phyloP scores from a whole-genome alignment of 2,113 vertebrate genomes.

The Callionymus lyra region DNA sequence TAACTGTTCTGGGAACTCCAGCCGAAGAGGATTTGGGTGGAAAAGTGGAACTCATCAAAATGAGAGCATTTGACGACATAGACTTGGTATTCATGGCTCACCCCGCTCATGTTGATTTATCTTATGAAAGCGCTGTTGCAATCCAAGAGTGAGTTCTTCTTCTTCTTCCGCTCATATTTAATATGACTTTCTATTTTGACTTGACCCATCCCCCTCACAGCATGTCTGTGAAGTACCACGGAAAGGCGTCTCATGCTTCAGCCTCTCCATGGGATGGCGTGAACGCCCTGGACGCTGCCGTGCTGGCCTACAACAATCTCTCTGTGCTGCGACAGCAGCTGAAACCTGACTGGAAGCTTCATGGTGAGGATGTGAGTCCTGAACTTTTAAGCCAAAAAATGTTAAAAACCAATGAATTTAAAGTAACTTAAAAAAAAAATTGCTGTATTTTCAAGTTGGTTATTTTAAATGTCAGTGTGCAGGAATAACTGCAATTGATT shows the following conservation, averaged over 20 bases:
- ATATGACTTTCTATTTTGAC: background rate
- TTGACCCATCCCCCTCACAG: constrained; percentile 42
- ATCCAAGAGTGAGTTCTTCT: constrained; percentile 67
- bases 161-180: background rate
- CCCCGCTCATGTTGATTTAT: constrained; percentile 74
- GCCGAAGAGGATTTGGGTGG: constrained; percentile 81
- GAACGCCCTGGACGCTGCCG: constrained; percentile 85
- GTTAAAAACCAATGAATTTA: too few species aligned
- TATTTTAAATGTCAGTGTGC: background rate
- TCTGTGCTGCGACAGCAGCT: constrained; percentile 84
- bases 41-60: constrained; percentile 79
- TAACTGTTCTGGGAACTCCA: constrained; percentile 81
- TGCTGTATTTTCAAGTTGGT: too few species aligned
- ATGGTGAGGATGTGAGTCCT: constrained; percentile 72
- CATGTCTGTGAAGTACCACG: constrained; percentile 80
- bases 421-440: too few species aligned
- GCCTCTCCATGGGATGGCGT: constrained; percentile 85
- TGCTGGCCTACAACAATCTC: constrained; percentile 83
- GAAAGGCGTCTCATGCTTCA: constrained; percentile 80
- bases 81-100: constrained; percentile 87
- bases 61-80: constrained; percentile 74
- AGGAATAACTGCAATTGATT: too few species aligned
- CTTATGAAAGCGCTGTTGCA: constrained; percentile 70
- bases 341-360: constrained; percentile 81
- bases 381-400: too few species aligned